Conservation (phyloP, 1,140 invertebrate species). For the Euura lappo region DNA sequence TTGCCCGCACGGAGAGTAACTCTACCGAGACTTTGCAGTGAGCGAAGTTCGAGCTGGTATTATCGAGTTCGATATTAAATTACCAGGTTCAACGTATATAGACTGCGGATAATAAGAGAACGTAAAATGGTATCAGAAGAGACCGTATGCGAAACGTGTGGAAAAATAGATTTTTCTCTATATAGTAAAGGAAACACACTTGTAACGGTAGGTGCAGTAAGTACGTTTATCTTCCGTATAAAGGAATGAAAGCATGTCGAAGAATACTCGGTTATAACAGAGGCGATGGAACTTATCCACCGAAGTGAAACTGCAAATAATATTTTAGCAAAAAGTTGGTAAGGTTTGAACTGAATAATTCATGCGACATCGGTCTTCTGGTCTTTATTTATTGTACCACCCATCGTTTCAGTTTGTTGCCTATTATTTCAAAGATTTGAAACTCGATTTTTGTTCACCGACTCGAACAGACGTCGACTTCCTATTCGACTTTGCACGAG, state of each 20-base stretch:
- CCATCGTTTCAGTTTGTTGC: background rate
- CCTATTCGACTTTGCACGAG: background rate
- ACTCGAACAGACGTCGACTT: constrained; percentile 2
- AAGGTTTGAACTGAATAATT: background rate
- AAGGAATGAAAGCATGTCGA: no score
- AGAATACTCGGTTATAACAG: no score
- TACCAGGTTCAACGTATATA: background rate
- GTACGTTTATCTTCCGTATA: no score
- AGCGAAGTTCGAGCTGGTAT: background rate
- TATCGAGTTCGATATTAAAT: background rate
- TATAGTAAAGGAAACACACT: no score
- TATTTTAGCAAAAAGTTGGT: background rate
- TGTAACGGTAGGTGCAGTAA: no score
- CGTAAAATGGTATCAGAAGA: background rate
- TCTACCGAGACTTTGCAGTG: background rate
- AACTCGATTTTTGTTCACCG: background rate
- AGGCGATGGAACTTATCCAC: background rate
- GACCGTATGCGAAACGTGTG: background rate
- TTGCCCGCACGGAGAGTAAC: background rate
- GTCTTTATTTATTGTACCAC: background rate
- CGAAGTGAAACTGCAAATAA: constrained; percentile 5
- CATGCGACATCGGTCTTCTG: background rate
- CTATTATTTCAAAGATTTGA: background rate
- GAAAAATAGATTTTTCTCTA: background rate
- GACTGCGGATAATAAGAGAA: background rate